Base-by-base conservation (phyloP, 2,113 vertebrate genomes). In the Prochilodus magdalenae region DNA sequence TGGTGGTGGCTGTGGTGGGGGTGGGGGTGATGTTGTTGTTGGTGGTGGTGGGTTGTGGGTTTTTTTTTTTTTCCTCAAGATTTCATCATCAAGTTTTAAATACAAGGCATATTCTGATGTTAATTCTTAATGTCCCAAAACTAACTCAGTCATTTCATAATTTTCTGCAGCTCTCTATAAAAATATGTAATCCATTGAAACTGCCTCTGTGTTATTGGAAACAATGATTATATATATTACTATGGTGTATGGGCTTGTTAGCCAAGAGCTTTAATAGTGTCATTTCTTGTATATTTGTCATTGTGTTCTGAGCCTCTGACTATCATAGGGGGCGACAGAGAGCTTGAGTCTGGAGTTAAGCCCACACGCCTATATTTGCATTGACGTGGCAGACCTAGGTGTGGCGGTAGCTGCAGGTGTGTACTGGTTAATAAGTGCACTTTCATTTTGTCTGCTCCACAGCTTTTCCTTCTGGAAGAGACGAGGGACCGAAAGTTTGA, bases 401-500 rank as follows among this genome's bases (percentile, higher is more conserved):
- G 75, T 65, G 74, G 59, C 14, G 11, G 22, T 24, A 40, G 22
- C 55, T 26, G 27, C 18, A 65, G 26, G 44, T 65, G 8, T 59
- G 1, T 6, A 6, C 36, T 44, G 24, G n/a, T 20, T 73, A 66
- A 78, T 57, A 33, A 0, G 47, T 2, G 1, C 40, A 18, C 36
- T 44, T 16, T 81, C 79, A 29, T 86, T 15, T 57, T 76, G 86
- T 36, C 84, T 6, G 49, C 14, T 80, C 79, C 70, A 1, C 90
- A 99, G 98, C 92, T 99, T 0, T 99, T 99, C 86, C 93, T 99
- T 74, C 89, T 99, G 67, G 98, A 99, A 88, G 98, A 99, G 86
- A 99, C 97, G 67, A 95, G 98, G 81, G 98, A 99, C 29, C 94
- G 98, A 27, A 99, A 99, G 89, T 99, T 98, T 10, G 98, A 99